phyloP scores from a whole-genome alignment of 2,888 invertebrate genomes.

The Synanthedon andrenaeformis region DNA sequence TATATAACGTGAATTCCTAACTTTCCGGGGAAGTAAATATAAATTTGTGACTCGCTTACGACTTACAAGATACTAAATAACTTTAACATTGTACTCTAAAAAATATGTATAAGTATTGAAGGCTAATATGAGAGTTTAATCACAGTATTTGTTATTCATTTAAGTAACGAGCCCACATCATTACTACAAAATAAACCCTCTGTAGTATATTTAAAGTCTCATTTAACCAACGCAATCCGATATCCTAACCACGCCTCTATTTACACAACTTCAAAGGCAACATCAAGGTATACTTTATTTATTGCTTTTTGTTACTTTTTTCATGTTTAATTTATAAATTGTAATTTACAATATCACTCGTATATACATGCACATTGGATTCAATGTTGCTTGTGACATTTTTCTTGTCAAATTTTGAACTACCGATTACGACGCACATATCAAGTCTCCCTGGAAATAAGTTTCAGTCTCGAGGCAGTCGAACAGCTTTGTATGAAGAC shows the following conservation, averaged over 20 bases:
- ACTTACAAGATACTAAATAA: slow-evolving; percentile 63
- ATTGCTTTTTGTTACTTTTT: slow-evolving; percentile 65
- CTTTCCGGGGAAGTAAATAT: slow-evolving; percentile 62
- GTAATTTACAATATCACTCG: slow-evolving; percentile 64
- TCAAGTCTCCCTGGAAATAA: slow-evolving; percentile 33
- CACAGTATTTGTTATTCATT: slow-evolving; percentile 68
- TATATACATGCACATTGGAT: slow-evolving; percentile 46
- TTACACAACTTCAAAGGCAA: slow-evolving; percentile 63
- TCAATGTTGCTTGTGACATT: slow-evolving; percentile 46
- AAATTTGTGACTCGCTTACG: slow-evolving; percentile 66
- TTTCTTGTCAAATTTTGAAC: slow-evolving; percentile 19
- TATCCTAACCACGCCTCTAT: slow-evolving; percentile 41
- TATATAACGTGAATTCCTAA: slow-evolving; percentile 58
- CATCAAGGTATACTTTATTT: slow-evolving; percentile 70
- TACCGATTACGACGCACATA: slow-evolving; percentile 6
- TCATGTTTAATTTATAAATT: slow-evolving; percentile 29
- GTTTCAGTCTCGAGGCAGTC: slow-evolving; percentile 50
- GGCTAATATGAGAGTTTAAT: slow-evolving; percentile 70
- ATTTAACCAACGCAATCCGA: slow-evolving; percentile 34
- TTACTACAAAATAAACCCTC: slow-evolving; percentile 59
- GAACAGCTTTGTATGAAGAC: slow-evolving; percentile 12
- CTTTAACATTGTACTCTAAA: slow-evolving; percentile 71
- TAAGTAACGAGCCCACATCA: slow-evolving; percentile 67
- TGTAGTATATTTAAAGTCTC: slow-evolving; percentile 29
- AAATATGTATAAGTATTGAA: slow-evolving; percentile 71